Evolutionary conservation across 2,113 vertebrate genomes (phyloP).

Genomic region (Ailurus styani): DNA sequence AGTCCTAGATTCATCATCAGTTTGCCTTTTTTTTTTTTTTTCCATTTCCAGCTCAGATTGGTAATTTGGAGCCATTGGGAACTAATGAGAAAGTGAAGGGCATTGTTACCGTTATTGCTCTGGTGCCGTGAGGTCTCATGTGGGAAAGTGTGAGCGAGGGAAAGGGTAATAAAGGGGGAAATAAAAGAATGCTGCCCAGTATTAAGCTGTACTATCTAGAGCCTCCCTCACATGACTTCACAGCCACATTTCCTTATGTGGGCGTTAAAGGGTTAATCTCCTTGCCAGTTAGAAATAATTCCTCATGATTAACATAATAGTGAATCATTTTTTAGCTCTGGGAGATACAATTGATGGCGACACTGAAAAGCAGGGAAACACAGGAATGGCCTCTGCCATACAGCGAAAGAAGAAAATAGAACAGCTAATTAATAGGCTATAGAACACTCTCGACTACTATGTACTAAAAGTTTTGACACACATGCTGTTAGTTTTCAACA

Average conservation of each 20-base stretch:
- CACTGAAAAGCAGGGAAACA: neutral
- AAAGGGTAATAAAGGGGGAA: neutral
- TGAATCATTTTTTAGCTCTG: slow-evolving; percentile 13
- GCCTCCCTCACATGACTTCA: slow-evolving; percentile 2
- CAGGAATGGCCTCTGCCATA: neutral
- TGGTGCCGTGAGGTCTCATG: neutral
- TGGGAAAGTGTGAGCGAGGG: neutral
- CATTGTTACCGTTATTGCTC: slow-evolving; percentile 36
- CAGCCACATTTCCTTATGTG: slow-evolving; percentile 13
- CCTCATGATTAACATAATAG: slow-evolving; percentile 43
- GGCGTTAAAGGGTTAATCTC: slow-evolving; percentile 34
- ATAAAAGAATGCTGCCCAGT: neutral
- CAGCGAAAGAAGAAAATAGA: neutral
- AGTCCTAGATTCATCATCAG: neutral
- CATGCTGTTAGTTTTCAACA: neutral
- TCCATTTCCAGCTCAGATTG: neutral
- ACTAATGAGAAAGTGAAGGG: slow-evolving; percentile 53
- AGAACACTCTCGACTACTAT: neutral
- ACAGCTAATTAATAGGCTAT: slow-evolving; percentile 10
- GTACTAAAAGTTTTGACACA: neutral
- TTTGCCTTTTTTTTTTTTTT: neutral
- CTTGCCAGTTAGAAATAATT: slow-evolving; percentile 62
- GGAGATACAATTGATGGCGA: neutral
- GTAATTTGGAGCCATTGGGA: slow-evolving; percentile 5
- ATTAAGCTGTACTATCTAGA: neutral